Percentiles rank a stretch among this genome's conserved stretches.
These are phyloP conservation scores for Leptopilina drosophilae DNA, from an alignment of 2,888 invertebrate genomes.

Conservation along the genomic window DNA sequence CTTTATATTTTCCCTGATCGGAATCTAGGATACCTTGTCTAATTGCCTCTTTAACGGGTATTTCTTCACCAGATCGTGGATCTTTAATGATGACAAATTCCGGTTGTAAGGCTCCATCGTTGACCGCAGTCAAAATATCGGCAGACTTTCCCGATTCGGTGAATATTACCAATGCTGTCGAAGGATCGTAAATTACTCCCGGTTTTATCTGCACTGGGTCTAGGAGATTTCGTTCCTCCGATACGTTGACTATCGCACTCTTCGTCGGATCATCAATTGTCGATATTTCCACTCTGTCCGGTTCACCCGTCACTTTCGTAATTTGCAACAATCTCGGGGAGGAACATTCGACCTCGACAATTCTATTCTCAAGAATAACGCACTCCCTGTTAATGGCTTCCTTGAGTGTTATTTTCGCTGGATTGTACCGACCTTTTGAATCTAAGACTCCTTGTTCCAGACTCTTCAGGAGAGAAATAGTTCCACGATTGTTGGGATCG, in stretches of 20 bases:
- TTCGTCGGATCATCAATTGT: slow-evolving; percentile 76
- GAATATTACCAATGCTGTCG: slow-evolving; percentile 85
- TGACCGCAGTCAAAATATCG: slow-evolving; percentile 86
- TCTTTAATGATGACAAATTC: slow-evolving; percentile 85
- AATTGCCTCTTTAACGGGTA: slow-evolving; percentile 87
- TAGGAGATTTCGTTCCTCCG: slow-evolving; percentile 75
- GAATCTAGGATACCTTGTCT: slow-evolving; percentile 86
- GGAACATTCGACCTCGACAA: slow-evolving; percentile 77
- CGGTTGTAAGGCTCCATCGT: slow-evolving; percentile 85
- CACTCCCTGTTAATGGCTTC: slow-evolving; percentile 84
- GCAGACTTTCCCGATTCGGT: slow-evolving; percentile 85
- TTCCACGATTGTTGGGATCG: slow-evolving; percentile 86
- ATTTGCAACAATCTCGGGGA: slow-evolving; percentile 84
- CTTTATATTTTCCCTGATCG: slow-evolving; percentile 83
- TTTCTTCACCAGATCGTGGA: slow-evolving; percentile 82
- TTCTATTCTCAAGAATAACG: slow-evolving; percentile 80
- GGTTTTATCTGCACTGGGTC: slow-evolving; percentile 86
- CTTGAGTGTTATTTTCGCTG: slow-evolving; percentile 83
- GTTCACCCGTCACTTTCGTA: slow-evolving; percentile 85
- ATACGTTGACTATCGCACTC: slow-evolving; percentile 77
- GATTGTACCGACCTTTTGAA: slow-evolving; percentile 86
- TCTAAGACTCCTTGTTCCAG: slow-evolving; percentile 89
- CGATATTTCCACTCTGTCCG: slow-evolving; percentile 85
- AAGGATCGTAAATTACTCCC: slow-evolving; percentile 88
- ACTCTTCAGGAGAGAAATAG: slow-evolving; percentile 84